These are phyloP conservation scores for Protobothrops mucrosquamatus DNA, from an alignment of 2,113 vertebrate genomes.

Conservation along the genomic window DNA sequence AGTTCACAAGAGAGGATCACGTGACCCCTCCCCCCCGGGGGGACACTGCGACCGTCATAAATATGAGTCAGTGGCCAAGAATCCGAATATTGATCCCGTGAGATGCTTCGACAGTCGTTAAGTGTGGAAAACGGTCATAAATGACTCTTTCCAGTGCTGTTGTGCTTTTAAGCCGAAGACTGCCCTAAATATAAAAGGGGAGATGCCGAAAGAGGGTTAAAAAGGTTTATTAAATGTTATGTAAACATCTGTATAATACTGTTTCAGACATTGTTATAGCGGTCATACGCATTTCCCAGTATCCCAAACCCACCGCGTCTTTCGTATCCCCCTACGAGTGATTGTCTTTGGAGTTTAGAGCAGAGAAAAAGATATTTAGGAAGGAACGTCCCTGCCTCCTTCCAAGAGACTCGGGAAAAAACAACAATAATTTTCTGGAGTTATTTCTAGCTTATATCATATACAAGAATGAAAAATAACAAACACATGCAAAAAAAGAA, in stretches of 20 bases:
- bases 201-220: conserved; percentile 3
- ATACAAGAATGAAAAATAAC: background rate
- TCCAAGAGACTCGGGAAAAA: conserved; percentile 49
- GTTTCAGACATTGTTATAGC: conserved; percentile 51
- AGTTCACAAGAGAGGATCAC: too few relatives aligned
- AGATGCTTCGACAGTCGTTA: background rate
- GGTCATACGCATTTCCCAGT: conserved; percentile 54
- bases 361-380: conserved; percentile 51
- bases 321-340: conserved; percentile 60
- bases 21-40: too few relatives aligned
- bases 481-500: conserved; percentile 27
- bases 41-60: too few relatives aligned
- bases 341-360: conserved; percentile 65
- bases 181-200: background rate
- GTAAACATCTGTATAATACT: conserved; percentile 52
- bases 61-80: too few relatives aligned
- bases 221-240: conserved; percentile 67
- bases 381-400: conserved; percentile 61
- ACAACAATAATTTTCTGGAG: conserved; percentile 28
- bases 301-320: conserved; percentile 62
- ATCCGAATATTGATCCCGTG: background rate
- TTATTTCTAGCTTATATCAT: conserved; percentile 16
- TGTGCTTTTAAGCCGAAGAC: background rate
- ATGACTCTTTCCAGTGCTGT: background rate
- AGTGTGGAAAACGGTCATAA: background rate